A percentile compares a stretch with the other conserved stretches of the same genome.
Conservation (phyloP, 2,113 vertebrate genomes). For the Albula glossodonta region DNA sequence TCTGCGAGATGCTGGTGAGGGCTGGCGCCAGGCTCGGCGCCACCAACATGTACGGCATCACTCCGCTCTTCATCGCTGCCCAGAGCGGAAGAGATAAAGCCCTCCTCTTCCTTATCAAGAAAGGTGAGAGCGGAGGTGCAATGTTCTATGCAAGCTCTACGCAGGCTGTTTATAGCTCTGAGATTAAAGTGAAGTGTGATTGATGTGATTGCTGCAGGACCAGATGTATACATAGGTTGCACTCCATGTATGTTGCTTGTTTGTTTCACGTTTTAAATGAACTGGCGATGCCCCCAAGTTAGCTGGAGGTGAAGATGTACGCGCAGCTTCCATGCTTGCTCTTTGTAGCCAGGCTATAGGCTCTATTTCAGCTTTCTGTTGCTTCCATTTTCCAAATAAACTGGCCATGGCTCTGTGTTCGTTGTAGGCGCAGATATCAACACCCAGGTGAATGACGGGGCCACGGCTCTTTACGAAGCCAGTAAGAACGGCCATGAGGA, state of each 20-base stretch:
- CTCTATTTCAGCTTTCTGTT: background rate
- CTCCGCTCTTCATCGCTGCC: constrained; percentile 81
- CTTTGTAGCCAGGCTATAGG: no score
- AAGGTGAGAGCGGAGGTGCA: constrained; percentile 29
- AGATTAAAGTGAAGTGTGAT: no score
- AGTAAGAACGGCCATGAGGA: constrained; percentile 76
- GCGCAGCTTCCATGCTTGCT: no score
- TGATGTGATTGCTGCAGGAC: background rate
- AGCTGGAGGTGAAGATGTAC: constrained; percentile 75
- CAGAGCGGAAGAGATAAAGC: constrained; percentile 80
- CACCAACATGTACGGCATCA: constrained; percentile 78
- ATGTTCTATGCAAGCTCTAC: no score
- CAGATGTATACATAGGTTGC: background rate
- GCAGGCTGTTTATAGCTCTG: no score
- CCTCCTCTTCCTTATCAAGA: constrained; percentile 73
- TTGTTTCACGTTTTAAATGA: background rate
- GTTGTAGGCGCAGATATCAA: constrained; percentile 80
- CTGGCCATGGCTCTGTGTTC: background rate
- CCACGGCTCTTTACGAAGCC: constrained; percentile 82
- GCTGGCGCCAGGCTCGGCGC: constrained; percentile 79
- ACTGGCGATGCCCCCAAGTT: background rate
- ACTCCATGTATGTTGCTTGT: background rate
- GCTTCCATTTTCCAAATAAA: background rate
- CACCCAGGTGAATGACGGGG: constrained; percentile 76
- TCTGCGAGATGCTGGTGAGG: constrained; percentile 75